Conservation (phyloP, 2,113 vertebrate species). For the Mirza zaza region DNA sequence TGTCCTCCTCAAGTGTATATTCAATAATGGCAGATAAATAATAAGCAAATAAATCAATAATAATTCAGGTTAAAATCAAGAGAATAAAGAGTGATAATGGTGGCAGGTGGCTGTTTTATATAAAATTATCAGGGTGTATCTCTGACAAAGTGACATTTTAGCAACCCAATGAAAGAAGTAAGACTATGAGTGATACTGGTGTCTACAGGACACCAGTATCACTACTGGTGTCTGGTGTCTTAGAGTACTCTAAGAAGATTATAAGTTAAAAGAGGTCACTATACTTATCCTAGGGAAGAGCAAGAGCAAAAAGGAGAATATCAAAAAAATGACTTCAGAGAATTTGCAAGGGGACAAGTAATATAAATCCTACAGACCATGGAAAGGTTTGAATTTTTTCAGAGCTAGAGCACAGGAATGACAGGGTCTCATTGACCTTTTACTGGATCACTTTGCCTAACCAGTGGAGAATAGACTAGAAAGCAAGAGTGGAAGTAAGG, state of each 20-base stretch:
- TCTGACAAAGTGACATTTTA: conserved; percentile 13
- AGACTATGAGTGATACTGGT: not conserved
- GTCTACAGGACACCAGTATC: not conserved
- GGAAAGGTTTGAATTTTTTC: not conserved
- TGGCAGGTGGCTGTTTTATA: not conserved
- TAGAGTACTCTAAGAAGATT: not conserved
- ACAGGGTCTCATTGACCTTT: not conserved
- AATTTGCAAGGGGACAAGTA: not conserved
- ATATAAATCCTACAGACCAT: not conserved
- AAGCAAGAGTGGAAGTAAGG: not conserved
- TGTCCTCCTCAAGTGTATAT: not conserved
- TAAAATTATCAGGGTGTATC: not conserved
- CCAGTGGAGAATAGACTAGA: not conserved
- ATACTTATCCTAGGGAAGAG: not conserved
- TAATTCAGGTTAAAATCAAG: not conserved
- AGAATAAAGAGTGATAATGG: not conserved
- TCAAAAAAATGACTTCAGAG: not conserved
- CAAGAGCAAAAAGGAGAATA: not conserved
- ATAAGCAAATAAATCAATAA: not conserved
- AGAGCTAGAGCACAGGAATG: not conserved
- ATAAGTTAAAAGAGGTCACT: not conserved
- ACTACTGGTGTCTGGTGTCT: no score
- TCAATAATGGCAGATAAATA: not conserved
- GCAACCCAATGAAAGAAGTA: not conserved
- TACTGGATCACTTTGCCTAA: not conserved